Evolutionary conservation across 2,888 invertebrate genomes (phyloP).

Genomic region (Aromia moschata): DNA sequence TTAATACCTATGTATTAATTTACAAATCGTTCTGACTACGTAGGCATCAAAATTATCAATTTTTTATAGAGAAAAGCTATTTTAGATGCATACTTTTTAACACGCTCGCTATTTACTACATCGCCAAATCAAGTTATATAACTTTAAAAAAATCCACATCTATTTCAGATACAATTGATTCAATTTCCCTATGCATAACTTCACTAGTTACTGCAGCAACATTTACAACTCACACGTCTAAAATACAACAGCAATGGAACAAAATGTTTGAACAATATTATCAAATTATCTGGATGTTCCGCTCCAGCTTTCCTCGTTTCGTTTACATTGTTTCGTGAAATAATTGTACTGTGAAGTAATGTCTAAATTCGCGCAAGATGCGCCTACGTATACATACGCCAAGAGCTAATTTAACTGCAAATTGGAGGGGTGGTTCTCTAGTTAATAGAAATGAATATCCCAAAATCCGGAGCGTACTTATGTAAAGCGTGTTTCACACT

Average conservation of each 20-base stretch:
- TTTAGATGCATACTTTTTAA: too few relatives aligned
- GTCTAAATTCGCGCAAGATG: slow-evolving; percentile 56
- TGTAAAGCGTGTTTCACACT: neutral
- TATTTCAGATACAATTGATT: too few relatives aligned
- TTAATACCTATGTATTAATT: too few relatives aligned
- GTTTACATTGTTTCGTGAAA: slow-evolving; percentile 34
- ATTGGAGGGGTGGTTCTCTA: neutral
- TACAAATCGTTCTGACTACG: too few relatives aligned
- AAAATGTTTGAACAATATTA: slow-evolving; percentile 24
- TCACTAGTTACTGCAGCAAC: neutral
- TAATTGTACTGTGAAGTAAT: slow-evolving; percentile 39
- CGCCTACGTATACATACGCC: slow-evolving; percentile 37
- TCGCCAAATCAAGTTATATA: too few relatives aligned
- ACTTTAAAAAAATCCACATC: too few relatives aligned
- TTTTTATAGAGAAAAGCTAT: too few relatives aligned
- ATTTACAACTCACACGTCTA: slow-evolving; percentile 4
- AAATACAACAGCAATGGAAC: slow-evolving; percentile 19
- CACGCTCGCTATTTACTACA: too few relatives aligned
- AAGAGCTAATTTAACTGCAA: slow-evolving; percentile 8
- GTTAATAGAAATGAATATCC: neutral
- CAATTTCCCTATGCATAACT: neutral
- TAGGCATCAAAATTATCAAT: too few relatives aligned
- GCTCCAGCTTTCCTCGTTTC: slow-evolving; percentile 28
- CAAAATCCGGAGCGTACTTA: neutral
- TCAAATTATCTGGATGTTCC: slow-evolving; percentile 20